Evolutionary conservation across 2,797 vertebrate genomes (phyloP).

Genomic region (Labeo calbasu): DNA sequence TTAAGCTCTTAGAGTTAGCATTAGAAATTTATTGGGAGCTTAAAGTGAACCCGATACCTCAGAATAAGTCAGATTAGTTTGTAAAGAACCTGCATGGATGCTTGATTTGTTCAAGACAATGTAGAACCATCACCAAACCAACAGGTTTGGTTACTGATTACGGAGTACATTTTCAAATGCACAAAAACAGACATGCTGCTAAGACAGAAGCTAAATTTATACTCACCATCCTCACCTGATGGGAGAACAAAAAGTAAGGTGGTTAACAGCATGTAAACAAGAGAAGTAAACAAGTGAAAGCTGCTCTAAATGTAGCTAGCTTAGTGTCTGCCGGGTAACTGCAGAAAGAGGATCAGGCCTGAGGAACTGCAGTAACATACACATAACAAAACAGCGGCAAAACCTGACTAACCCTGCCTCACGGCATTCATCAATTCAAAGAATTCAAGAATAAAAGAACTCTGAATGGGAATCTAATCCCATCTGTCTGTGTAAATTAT

Average conservation of each 20-base stretch:
- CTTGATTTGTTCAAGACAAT: neutral
- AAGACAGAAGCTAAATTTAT: conserved; percentile 1
- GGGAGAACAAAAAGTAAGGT: conserved; percentile 21
- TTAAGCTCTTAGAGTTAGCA: neutral
- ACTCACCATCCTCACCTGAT: conserved; percentile 41
- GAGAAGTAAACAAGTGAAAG: conserved; percentile 16
- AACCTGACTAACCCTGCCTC: neutral
- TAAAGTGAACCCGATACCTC: neutral
- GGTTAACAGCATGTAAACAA: conserved; percentile 9
- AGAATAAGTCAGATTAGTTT: neutral
- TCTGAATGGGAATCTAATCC: neutral
- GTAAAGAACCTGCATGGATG: neutral
- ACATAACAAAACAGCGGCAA: conserved; percentile 58
- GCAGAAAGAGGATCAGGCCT: conserved; percentile 21
- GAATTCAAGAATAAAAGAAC: neutral
- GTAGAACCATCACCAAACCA: neutral
- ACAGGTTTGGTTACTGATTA: neutral
- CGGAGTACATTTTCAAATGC: neutral
- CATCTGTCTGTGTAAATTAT: conserved; percentile 8
- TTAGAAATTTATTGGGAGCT: neutral
- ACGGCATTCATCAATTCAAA: neutral
- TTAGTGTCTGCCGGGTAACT: neutral
- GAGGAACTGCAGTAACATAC: conserved; percentile 38
- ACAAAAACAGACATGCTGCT: neutral
- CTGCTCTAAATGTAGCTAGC: conserved; percentile 20